These are phyloP conservation scores for Python bivittatus DNA, from an alignment of 2,113 vertebrate genomes.

Conservation along the genomic window DNA sequence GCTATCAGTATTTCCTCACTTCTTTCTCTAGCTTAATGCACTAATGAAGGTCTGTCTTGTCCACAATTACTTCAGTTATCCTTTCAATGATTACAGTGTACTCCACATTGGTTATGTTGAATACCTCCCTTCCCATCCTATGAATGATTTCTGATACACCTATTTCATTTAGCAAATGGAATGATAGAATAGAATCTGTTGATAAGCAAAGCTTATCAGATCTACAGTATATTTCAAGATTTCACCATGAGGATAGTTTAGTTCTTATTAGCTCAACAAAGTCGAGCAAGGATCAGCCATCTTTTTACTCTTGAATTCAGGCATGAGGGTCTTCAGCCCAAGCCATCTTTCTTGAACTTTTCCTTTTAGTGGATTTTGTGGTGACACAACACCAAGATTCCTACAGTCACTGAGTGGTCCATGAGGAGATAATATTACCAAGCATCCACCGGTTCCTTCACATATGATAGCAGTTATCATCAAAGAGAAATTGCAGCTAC, in stretches of 20 bases:
- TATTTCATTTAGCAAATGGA: neutral
- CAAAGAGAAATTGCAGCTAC: neutral
- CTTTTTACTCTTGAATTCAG: neutral
- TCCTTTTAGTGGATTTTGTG: neutral
- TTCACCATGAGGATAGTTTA: neutral
- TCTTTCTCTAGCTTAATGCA: neutral
- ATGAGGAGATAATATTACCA: neutral
- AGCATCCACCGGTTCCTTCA: neutral
- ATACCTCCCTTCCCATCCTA: neutral
- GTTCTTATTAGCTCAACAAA: neutral
- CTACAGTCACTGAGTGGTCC: neutral
- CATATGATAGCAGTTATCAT: neutral
- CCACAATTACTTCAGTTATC: neutral
- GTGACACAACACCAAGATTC: neutral
- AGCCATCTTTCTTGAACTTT: neutral
- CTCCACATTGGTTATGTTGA: neutral
- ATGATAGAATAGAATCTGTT: neutral
- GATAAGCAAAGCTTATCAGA: neutral
- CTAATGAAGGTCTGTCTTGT: neutral
- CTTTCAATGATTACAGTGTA: neutral
- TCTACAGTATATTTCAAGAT: neutral
- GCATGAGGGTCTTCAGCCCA: neutral
- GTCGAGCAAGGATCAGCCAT: neutral
- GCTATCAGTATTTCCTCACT: too few relatives aligned
- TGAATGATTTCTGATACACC: neutral